phyloP scores from a whole-genome alignment of 2,797 vertebrate genomes.

The Lycodopsis pacificus region DNA sequence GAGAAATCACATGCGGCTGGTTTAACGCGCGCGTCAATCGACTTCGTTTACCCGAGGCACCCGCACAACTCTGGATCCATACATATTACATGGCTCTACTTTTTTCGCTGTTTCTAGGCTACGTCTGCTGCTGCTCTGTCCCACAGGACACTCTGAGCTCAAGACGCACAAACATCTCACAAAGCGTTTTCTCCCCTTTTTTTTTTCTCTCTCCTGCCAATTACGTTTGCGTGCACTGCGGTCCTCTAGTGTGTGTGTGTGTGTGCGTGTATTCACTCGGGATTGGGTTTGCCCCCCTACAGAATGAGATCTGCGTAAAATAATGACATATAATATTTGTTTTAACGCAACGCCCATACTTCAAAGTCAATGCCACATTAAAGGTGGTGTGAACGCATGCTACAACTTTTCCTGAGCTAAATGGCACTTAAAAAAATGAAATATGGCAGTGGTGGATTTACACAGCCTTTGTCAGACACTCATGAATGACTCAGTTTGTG shows the following conservation, averaged over 20 bases:
- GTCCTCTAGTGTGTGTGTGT: slow-evolving; percentile 3
- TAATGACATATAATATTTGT: neutral
- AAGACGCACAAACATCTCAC: slow-evolving; percentile 22
- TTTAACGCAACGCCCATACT: neutral
- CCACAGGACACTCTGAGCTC: slow-evolving; percentile 4
- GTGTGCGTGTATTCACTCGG: neutral
- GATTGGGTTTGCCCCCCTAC: slow-evolving; percentile 18
- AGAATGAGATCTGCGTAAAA: slow-evolving; percentile 29
- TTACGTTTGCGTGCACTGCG: slow-evolving; percentile 62
- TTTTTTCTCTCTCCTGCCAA: slow-evolving; percentile 14
- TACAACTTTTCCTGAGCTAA: slow-evolving; percentile 18
- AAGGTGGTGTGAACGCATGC: neutral
- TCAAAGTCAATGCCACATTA: slow-evolving; percentile 24
- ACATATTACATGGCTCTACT: slow-evolving; percentile 64
- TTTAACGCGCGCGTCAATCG: slow-evolving; percentile 71
- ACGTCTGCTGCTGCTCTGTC: slow-evolving; percentile 17
- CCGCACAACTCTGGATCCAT: slow-evolving; percentile 62
- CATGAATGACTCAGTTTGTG: slow-evolving; percentile 54
- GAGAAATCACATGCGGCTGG: slow-evolving; percentile 73
- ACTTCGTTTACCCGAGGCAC: slow-evolving; percentile 64
- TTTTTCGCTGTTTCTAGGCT: slow-evolving; percentile 33
- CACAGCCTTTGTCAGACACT: slow-evolving; percentile 33
- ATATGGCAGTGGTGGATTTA: slow-evolving; percentile 30
- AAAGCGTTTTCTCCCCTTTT: neutral
- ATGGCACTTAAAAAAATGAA: neutral